Percentiles rank a stretch among this genome's conserved stretches.
Conservation (phyloP, 2,113 vertebrate genomes). For the Spea bombifrons region DNA sequence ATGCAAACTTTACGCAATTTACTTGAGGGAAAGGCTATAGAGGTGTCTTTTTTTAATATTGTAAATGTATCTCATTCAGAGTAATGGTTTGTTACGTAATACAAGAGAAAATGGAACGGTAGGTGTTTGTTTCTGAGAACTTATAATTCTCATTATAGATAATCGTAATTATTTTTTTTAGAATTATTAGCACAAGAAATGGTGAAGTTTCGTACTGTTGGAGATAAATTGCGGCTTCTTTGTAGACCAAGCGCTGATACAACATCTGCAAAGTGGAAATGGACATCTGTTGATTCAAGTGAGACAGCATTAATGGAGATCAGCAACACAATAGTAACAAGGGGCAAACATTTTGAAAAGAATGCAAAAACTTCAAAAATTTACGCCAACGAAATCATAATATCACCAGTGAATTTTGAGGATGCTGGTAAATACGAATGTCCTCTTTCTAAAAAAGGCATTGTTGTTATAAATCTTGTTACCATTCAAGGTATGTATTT, state of each 20-base stretch:
- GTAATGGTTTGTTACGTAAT: too few species aligned
- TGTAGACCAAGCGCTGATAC: background rate
- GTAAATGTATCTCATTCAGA: too few species aligned
- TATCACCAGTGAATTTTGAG: background rate
- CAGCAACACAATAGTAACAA: background rate
- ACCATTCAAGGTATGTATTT: conserved; percentile 9
- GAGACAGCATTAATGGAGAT: background rate
- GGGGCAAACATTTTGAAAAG: background rate
- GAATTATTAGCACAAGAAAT: background rate
- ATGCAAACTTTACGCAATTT: too few species aligned
- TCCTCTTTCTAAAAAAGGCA: background rate
- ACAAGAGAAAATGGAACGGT: too few species aligned
- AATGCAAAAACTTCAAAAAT: background rate
- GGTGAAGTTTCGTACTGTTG: conserved; percentile 20
- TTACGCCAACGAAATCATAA: background rate
- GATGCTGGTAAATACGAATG: conserved; percentile 11
- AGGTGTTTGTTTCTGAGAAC: too few species aligned
- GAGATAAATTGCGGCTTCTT: background rate
- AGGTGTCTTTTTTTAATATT: too few species aligned
- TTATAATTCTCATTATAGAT: too few species aligned
- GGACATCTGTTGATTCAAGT: conserved; percentile 5
- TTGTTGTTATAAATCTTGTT: conserved; percentile 7
- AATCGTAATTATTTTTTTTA: background rate
- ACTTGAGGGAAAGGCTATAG: too few species aligned
- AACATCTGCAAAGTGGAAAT: background rate